Base-by-base conservation (phyloP, 1,140 invertebrate species). In the Propsilocerus akamusi region DNA sequence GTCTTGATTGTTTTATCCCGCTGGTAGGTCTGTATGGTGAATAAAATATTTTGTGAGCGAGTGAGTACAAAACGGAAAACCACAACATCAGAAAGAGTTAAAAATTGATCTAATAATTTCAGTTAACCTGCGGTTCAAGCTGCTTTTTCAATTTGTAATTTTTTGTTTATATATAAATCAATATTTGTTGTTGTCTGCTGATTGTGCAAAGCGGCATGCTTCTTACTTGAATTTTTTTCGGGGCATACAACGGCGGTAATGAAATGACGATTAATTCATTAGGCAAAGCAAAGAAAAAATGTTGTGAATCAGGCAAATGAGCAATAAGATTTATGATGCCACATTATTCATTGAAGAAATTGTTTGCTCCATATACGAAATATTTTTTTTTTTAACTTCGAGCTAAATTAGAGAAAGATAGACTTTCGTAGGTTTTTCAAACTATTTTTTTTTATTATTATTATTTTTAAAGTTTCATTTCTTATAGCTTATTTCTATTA, bases 11-110 rank as follows among this genome's bases (percentile, higher is more conserved):
- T n/a, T n/a, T n/a, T n/a, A n/a, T n/a, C n/a, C n/a, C n/a, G n/a
- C n/a, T n/a, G n/a, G n/a, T n/a, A n/a, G n/a, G n/a, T n/a, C n/a
- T n/a, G n/a, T n/a, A n/a, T n/a, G n/a, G n/a, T n/a, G n/a, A n/a
- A n/a, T n/a, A n/a, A n/a, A n/a, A n/a, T n/a, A n/a, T n/a, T n/a
- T n/a, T n/a, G n/a, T n/a, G n/a, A n/a, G n/a, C n/a, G n/a, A n/a
- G n/a, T n/a, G n/a, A n/a, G n/a, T n/a, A n/a, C n/a, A n/a, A n/a
- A 41, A 41, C 34, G 34, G 34, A 41, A 37, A 41, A 41, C 34
- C 34, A 41, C 34, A 41, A 41, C 34, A 41, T 20, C 17, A 41
- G 17, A 30, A 12, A 41, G 17, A 41, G 22, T 41, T 41, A 20
- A 41, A 41, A 20, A 41, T 20, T 41, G 34, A 41, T 41, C 34